A percentile compares a stretch with the other conserved stretches of the same genome.
Evolutionary conservation across 2,113 vertebrate genomes (phyloP).

Genomic region (Phrynosoma platyrhinos): DNA sequence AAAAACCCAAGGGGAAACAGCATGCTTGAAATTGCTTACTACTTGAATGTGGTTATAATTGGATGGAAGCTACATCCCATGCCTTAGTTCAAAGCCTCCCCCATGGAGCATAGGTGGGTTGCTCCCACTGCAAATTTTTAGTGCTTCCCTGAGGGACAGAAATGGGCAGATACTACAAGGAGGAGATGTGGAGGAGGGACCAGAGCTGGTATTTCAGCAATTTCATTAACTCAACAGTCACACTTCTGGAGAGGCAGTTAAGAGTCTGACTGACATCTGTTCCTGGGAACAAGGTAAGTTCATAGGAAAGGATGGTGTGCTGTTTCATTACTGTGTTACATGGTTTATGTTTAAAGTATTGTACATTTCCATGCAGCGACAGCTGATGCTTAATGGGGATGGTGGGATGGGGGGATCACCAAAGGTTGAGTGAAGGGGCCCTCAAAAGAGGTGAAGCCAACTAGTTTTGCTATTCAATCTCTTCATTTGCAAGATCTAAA

Average conservation of each 20-base stretch:
- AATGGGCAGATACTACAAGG: not conserved
- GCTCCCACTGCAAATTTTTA: not conserved
- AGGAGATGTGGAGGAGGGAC: not conserved
- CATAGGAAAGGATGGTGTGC: not conserved
- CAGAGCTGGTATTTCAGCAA: not conserved
- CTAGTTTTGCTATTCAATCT: no score
- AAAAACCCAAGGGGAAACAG: not conserved
- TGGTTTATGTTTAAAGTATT: not conserved
- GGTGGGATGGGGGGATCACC: no score
- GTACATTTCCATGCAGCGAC: no score
- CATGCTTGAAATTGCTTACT: not conserved
- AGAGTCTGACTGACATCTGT: not conserved
- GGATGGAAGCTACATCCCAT: not conserved
- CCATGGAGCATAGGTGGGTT: not conserved
- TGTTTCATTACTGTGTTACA: not conserved
- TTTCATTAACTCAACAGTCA: not conserved
- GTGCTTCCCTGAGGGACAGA: not conserved
- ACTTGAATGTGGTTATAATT: not conserved
- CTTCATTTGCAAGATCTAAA: no score
- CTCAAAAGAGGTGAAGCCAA: no score
- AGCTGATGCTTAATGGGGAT: no score
- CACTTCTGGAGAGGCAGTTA: not conserved
- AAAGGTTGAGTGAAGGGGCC: no score
- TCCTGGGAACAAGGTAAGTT: slow-evolving; percentile 5
- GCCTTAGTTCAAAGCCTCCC: not conserved